These are phyloP conservation scores for Antechinus flavipes DNA, from an alignment of 2,113 vertebrate genomes.

Conservation along the genomic window DNA sequence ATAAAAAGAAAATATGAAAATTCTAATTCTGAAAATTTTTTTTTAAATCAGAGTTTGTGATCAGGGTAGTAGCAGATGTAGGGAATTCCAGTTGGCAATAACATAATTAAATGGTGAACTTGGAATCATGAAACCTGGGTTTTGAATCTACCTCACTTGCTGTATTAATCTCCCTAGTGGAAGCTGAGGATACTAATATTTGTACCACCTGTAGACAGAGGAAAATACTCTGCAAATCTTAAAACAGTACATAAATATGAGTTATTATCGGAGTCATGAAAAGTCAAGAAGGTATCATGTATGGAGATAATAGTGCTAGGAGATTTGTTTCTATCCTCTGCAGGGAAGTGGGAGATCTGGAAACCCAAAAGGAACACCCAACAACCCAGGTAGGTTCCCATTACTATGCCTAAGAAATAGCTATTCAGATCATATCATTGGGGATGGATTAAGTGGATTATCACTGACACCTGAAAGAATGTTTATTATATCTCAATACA, in stretches of 20 bases:
- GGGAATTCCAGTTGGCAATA: neutral
- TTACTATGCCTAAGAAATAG: neutral
- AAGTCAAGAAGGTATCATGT: neutral
- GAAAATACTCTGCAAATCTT: neutral
- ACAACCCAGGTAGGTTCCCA: neutral
- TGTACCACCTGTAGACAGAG: neutral
- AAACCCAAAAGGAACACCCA: neutral
- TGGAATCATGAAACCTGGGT: neutral
- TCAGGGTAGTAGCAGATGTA: neutral
- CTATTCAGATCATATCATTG: neutral
- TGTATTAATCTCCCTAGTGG: neutral
- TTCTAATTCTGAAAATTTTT: neutral
- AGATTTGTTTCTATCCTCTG: neutral
- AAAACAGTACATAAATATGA: neutral
- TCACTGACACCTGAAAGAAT: neutral
- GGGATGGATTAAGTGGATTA: neutral
- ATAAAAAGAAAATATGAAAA: neutral
- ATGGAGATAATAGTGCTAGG: neutral
- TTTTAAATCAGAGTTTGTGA: neutral
- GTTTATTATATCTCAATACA: slow-evolving; percentile 2
- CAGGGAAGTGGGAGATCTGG: neutral
- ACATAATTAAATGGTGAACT: neutral
- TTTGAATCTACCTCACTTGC: neutral
- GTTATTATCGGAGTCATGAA: neutral
- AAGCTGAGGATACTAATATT: neutral